Evolutionary conservation across 1,140 invertebrate genomes (phyloP).

Genomic region (Thaumetopoea pityocampa): DNA sequence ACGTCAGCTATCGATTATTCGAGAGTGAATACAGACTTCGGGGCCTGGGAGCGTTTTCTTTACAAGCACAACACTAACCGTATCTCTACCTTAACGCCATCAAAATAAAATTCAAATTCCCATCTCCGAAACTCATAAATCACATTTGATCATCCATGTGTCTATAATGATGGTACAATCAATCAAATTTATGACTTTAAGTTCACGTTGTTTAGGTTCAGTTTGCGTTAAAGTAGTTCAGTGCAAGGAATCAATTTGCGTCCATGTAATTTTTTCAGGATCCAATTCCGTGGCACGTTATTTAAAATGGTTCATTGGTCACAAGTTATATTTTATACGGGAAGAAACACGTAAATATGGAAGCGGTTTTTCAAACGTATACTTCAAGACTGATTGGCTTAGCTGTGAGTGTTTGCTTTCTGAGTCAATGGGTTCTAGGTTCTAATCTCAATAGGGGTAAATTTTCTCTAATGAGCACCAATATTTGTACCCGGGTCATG

Average conservation of each 20-base stretch:
- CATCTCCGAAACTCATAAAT: conserved; percentile 28
- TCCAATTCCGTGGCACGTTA: conserved; percentile 16
- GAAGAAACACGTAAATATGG: no score
- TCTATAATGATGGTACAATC: conserved; percentile 19
- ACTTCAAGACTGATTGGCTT: no score
- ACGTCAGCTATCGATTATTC: conserved; percentile 74
- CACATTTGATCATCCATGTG: conserved; percentile 36
- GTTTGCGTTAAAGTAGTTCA: conserved; percentile 2
- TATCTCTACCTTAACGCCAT: conserved; percentile 41
- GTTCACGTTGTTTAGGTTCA: conserved; percentile 8
- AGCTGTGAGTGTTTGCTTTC: no score
- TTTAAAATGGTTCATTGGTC: no score
- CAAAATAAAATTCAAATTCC: conserved; percentile 36
- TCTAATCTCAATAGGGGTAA: no score
- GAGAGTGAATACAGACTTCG: conserved; percentile 61
- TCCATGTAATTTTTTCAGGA: conserved; percentile 18
- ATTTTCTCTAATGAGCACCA: no score
- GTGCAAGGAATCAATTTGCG: conserved; percentile 17
- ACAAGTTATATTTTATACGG: no score
- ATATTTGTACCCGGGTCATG: no score
- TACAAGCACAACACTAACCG: conserved; percentile 25
- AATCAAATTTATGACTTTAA: conserved; percentile 21
- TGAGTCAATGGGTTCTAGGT: no score
- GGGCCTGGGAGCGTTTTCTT: conserved; percentile 54
- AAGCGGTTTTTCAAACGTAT: no score